Conservation (phyloP, 2,888 invertebrate genomes). For the Philonicus albiceps region DNA sequence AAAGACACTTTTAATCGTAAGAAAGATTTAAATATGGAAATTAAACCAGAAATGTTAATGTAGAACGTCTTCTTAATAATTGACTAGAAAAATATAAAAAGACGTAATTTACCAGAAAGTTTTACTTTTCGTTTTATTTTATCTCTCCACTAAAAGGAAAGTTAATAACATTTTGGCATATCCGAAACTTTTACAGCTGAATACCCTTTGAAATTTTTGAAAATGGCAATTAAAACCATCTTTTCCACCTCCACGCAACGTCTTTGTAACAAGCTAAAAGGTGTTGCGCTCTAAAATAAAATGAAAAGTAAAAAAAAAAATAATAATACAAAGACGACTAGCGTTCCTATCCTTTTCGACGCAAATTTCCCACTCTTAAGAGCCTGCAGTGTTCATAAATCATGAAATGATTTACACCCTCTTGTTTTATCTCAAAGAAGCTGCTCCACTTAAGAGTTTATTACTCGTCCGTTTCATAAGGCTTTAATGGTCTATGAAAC, state of each 20-base stretch:
- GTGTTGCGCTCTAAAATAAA: neutral
- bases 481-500: neutral
- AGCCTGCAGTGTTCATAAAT: neutral
- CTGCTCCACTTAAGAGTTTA: neutral
- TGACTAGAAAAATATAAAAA: neutral
- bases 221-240: neutral
- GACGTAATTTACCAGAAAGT: neutral
- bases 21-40: neutral
- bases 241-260: neutral
- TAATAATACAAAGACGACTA: neutral
- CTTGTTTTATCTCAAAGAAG: neutral
- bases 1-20: neutral
- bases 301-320: neutral
- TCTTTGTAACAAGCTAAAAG: neutral
- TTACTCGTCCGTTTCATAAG: constrained; percentile 19
- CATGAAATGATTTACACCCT: constrained; percentile 24
- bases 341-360: neutral
- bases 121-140: neutral
- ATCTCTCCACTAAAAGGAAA: neutral
- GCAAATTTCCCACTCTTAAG: neutral
- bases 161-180: neutral
- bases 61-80: neutral
- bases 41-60: neutral
- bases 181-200: neutral
- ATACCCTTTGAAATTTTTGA: neutral